Conservation (phyloP, 2,113 vertebrate species). For the Laticauda colubrina region DNA sequence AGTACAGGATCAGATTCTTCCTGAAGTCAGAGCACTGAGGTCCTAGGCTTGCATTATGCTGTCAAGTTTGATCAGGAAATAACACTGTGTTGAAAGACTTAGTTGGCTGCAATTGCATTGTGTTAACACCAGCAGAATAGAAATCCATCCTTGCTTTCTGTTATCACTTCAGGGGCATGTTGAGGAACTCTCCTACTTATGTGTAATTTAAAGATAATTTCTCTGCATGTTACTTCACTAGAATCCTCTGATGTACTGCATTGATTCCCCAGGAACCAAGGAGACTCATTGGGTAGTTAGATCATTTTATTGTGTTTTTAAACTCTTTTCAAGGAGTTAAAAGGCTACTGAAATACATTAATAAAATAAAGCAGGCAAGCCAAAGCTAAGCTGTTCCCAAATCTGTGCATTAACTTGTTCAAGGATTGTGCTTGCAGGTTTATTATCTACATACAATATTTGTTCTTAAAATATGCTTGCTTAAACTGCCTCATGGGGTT, state of each 20-base stretch:
- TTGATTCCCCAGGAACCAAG: neutral
- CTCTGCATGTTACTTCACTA: neutral
- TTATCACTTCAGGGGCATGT: slow-evolving; percentile 1
- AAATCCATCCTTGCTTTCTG: neutral
- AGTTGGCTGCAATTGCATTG: neutral
- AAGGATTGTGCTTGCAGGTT: neutral
- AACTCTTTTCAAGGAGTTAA: neutral
- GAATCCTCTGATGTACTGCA: neutral
- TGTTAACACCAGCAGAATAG: neutral
- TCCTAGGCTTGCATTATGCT: neutral
- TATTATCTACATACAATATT: neutral
- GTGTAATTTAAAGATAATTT: neutral
- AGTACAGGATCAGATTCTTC: neutral
- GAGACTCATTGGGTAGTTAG: neutral
- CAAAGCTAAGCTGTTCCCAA: neutral
- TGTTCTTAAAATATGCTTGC: neutral
- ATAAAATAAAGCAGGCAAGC: neutral
- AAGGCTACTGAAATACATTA: neutral
- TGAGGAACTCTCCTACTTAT: neutral
- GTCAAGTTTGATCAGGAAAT: slow-evolving; percentile 24
- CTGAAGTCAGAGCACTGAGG: neutral
- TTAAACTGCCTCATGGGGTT: neutral
- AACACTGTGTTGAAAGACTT: slow-evolving; percentile 5
- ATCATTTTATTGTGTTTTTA: neutral
- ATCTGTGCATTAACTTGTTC: neutral